A percentile compares a stretch with the other conserved stretches of the same genome.
Evolutionary conservation across 1,140 invertebrate species (phyloP).

Genomic region (Cydia pomonella): DNA sequence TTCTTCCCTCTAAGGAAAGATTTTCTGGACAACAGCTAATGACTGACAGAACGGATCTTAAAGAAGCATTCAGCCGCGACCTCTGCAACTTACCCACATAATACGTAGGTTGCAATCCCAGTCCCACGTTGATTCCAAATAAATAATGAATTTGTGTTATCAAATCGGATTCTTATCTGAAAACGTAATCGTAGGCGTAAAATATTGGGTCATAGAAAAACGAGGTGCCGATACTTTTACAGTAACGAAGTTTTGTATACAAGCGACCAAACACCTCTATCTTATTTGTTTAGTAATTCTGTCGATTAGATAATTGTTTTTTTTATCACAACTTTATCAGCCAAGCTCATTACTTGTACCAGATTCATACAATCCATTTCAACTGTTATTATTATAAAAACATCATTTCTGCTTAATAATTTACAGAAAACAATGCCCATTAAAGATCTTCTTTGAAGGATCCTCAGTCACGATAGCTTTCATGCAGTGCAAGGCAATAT

Average conservation of each 20-base stretch:
- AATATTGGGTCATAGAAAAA: slow-evolving; percentile 6
- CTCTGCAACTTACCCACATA: too few relatives aligned
- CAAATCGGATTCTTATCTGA: slow-evolving; percentile 6
- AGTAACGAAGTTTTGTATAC: not conserved
- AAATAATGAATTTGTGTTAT: slow-evolving; percentile 23
- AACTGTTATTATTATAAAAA: slow-evolving; percentile 8
- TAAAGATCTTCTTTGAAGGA: slow-evolving; percentile 10
- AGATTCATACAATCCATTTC: not conserved
- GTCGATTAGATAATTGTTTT: slow-evolving; percentile 3
- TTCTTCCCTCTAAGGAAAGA: too few relatives aligned
- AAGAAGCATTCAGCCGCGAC: too few relatives aligned
- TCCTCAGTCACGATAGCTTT: slow-evolving; percentile 28
- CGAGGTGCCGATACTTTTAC: not conserved
- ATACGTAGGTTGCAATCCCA: too few relatives aligned
- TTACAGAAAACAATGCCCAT: not conserved
- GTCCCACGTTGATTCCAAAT: not conserved
- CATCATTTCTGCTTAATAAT: not conserved
- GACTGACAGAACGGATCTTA: too few relatives aligned
- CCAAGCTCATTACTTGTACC: slow-evolving; percentile 16
- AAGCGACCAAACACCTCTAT: not conserved
- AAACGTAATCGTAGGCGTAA: not conserved
- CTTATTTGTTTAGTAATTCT: slow-evolving; percentile 13
- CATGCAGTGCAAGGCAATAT: slow-evolving; percentile 13
- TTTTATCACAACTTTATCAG: slow-evolving; percentile 17
- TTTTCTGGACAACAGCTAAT: too few relatives aligned